phyloP scores from a whole-genome alignment of 2,888 invertebrate genomes.

The Pseudanteris insignis region DNA sequence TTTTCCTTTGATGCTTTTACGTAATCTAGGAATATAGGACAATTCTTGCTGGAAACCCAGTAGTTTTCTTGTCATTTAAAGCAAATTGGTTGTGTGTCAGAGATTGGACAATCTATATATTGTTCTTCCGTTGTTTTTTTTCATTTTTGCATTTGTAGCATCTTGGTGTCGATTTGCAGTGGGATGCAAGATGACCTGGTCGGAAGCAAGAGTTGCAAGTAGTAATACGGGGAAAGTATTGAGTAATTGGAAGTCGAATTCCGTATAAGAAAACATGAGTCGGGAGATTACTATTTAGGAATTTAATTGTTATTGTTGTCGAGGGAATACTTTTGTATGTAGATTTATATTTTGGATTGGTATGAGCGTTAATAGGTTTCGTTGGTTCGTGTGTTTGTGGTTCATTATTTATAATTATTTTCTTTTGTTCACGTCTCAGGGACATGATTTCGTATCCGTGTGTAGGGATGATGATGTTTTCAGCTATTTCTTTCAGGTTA shows the following conservation, averaged over 20 bases:
- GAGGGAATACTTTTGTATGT: conserved; percentile 1
- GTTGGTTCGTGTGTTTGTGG: too few relatives aligned
- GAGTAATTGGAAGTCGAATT: neutral
- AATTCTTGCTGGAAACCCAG: too few relatives aligned
- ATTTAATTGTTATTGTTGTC: neutral
- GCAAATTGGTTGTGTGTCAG: too few relatives aligned
- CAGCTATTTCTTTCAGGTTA: neutral
- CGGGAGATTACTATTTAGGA: neutral
- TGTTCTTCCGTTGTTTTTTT: too few relatives aligned
- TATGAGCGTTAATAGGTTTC: too few relatives aligned
- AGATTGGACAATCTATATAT: too few relatives aligned
- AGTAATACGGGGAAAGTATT: neutral
- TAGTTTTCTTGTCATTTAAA: too few relatives aligned
- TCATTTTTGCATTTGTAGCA: conserved; percentile 4
- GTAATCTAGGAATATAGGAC: too few relatives aligned
- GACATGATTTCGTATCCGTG: neutral
- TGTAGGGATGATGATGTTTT: neutral
- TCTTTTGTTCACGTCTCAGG: neutral
- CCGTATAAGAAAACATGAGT: neutral
- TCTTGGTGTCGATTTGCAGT: neutral
- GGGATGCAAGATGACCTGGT: conserved; percentile 1
- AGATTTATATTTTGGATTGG: neutral
- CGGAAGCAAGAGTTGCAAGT: conserved; percentile 1
- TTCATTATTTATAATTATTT: neutral
- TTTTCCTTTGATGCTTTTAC: too few relatives aligned